These are phyloP conservation scores for Sycophaga agraensis DNA, from an alignment of 1,140 invertebrate genomes.

Conservation along the genomic window DNA sequence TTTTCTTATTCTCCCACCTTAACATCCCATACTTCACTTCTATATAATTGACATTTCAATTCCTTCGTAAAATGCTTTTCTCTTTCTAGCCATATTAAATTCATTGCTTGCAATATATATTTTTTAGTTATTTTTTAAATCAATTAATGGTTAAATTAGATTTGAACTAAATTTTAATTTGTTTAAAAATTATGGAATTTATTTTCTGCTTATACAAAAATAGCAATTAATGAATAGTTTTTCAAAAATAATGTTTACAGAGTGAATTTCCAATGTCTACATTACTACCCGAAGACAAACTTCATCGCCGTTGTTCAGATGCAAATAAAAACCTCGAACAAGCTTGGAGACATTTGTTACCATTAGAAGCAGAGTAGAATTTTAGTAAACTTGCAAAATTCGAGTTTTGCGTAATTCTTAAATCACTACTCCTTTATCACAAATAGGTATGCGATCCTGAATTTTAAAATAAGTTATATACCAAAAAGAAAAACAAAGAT, in stretches of 20 bases:
- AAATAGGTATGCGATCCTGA: slow-evolving; percentile 14
- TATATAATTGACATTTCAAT: too few species aligned
- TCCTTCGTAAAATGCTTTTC: too few species aligned
- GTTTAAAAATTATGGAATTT: too few species aligned
- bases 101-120: not conserved
- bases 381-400: slow-evolving; percentile 21
- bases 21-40: too few species aligned
- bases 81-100: too few species aligned
- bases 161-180: too few species aligned
- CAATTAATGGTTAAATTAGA: not conserved
- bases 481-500: slow-evolving; percentile 7
- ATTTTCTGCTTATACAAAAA: too few species aligned
- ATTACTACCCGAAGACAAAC: slow-evolving; percentile 49
- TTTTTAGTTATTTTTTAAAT: slow-evolving; percentile 17
- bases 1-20: too few species aligned
- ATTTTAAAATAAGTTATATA: slow-evolving; percentile 23
- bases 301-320: slow-evolving; percentile 51
- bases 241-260: slow-evolving; percentile 34
- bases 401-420: slow-evolving; percentile 22
- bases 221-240: too few species aligned
- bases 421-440: slow-evolving; percentile 20
- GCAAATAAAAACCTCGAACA: slow-evolving; percentile 50
- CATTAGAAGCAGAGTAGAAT: slow-evolving; percentile 34
- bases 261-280: slow-evolving; percentile 52
- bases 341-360: slow-evolving; percentile 54